Conservation (phyloP, 1,140 invertebrate species). For the Trachymyrmex septentrionalis region DNA sequence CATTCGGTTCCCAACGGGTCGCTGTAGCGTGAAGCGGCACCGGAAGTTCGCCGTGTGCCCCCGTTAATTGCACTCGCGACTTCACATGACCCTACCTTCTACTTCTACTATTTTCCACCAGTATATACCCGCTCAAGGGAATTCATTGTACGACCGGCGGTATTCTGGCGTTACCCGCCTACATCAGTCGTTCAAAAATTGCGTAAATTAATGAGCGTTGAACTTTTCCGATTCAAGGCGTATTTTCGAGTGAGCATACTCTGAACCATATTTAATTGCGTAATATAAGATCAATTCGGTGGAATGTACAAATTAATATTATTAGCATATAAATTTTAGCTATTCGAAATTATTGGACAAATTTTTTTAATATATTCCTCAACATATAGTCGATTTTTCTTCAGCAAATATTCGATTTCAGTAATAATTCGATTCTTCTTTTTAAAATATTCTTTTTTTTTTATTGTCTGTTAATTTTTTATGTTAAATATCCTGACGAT, state of each 20-base stretch:
- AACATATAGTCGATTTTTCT: background rate
- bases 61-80: slow-evolving; percentile 83
- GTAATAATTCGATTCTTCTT: background rate
- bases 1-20: slow-evolving; percentile 82
- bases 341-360: background rate
- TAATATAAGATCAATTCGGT: background rate
- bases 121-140: background rate
- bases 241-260: background rate
- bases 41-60: slow-evolving; percentile 85
- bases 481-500: background rate
- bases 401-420: background rate
- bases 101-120: slow-evolving; percentile 32
- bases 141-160: slow-evolving; percentile 13
- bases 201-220: background rate
- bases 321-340: background rate
- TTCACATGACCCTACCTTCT: slow-evolving; percentile 76
- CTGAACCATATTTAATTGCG: background rate
- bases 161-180: background rate
- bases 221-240: background rate
- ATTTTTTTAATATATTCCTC: background rate
- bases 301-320: background rate
- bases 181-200: background rate
- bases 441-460: background rate
- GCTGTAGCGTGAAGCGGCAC: slow-evolving; percentile 82
- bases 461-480: background rate